Base-by-base conservation (phyloP, 2,797 vertebrate genomes). In the Tadarida brasiliensis region DNA sequence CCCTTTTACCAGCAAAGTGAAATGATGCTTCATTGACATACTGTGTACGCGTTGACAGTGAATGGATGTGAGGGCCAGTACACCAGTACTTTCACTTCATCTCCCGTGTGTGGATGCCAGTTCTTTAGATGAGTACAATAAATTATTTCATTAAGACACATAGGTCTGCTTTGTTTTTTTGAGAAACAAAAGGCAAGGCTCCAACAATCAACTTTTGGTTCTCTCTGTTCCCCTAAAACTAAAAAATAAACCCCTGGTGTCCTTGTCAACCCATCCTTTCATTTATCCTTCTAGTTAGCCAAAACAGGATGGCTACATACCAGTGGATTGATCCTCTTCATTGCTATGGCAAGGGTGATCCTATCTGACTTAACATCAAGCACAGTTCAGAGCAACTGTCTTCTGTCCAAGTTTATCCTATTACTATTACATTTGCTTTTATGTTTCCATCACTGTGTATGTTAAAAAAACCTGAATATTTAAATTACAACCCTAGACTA, bases 1-100 rank as follows among this genome's bases (percentile, higher is more conserved):
- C 99, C 99, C 99, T 99, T 99, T 99, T 99, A 98, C 99, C 99
- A 99, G 99, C 99, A 99, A 99, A 99, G 99, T 98, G 99, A 99
- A 99, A 99, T 98, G 98, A 99, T 98, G 99, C 99, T 99, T 99
- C 99, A 99, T 99, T 99, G 99, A 99, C 98, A 98, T 99, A 98
- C 99, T 99, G 98, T 99, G 99, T 99, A 99, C 99, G 99, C 98
- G 99, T 99, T 99, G 99, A 99, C 99, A 98, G 99, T 99, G 99
- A 99, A 98, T 99, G 99, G 98, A 99, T 98, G 98, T 99, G 99
- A 99, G 98, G 98, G 98, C 98, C 98, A 99, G 99, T 99, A 99
- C 99, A 98, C 63, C 97, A 98, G 99, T 98, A 99, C 95, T 99
- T 99, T 98, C 98, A 98, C 98, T 98, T 99, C 97, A 99, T 99